Evolutionary conservation across 2,888 invertebrate species (phyloP).

Genomic region (Aphodius granarius): DNA sequence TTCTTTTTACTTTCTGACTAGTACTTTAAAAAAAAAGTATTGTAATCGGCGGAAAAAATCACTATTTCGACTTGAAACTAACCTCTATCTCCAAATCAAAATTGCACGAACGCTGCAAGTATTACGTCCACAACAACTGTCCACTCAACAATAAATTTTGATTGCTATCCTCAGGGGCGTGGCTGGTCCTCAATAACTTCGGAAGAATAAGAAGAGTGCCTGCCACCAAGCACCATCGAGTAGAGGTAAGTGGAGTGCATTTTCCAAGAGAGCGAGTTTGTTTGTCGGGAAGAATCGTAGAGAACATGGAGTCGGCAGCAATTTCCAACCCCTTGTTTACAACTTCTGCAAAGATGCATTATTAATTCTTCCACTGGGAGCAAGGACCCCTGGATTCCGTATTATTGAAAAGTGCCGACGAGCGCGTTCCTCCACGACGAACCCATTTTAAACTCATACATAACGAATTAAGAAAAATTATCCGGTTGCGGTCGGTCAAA

Average conservation of each 20-base stretch:
- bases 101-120: background rate
- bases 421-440: background rate
- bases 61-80: background rate
- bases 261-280: background rate
- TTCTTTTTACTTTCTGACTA: too few relatives aligned
- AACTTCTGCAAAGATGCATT: background rate
- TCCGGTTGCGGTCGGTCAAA: background rate
- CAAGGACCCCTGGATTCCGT: background rate
- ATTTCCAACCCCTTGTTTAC: background rate
- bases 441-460: background rate
- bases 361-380: background rate
- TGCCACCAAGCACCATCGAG: background rate
- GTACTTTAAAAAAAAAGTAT: too few relatives aligned
- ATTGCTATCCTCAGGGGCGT: background rate
- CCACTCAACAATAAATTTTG: background rate
- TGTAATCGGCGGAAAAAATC: too few relatives aligned
- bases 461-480: background rate
- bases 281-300: background rate
- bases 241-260: background rate
- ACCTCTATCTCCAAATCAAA: background rate
- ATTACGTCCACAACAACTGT: background rate
- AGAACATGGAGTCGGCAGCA: background rate
- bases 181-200: background rate
- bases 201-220: background rate
- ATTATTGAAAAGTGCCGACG: background rate